Percentiles rank a stretch among this genome's conserved stretches.
These are phyloP conservation scores for Mixornis gularis DNA, from an alignment of 2,113 vertebrate species.

Conservation along the genomic window DNA sequence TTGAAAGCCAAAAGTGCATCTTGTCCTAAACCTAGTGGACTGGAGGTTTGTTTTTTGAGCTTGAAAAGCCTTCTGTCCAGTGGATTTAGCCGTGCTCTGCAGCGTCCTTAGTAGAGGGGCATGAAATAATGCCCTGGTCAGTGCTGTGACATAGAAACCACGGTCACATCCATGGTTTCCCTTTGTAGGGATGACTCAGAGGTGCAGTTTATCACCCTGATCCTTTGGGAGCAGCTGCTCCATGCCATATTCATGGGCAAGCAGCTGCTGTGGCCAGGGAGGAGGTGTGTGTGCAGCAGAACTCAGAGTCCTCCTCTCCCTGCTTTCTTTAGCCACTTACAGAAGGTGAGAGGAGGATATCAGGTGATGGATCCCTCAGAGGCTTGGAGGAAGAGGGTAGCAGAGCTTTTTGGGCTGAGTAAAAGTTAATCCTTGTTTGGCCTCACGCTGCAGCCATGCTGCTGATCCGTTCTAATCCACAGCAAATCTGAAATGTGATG, in stretches of 20 bases:
- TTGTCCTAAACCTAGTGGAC: neutral
- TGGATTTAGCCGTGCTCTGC: neutral
- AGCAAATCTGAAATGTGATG: neutral
- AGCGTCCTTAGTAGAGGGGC: neutral
- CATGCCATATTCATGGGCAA: accelerated
- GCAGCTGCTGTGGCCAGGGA: neutral
- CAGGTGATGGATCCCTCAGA: neutral
- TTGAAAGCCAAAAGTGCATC: neutral
- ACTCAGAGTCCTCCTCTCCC: accelerated
- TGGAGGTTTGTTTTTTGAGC: neutral
- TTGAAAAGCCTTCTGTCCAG: neutral
- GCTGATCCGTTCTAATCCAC: neutral
- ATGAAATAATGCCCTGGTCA: neutral
- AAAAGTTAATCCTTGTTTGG: neutral
- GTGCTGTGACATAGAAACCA: neutral
- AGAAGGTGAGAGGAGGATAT: neutral
- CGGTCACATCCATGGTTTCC: neutral
- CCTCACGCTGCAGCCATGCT: accelerated
- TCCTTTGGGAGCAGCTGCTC: neutral
- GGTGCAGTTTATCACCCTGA: neutral
- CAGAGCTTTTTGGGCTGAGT: neutral
- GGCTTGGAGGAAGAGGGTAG: neutral
- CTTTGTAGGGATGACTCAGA: neutral
- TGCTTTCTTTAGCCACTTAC: accelerated
- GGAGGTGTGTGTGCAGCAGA: neutral